A percentile compares a stretch with the other conserved stretches of the same genome.
Conservation (phyloP, 35 echinoderm and acorn worm genomes). For the Lytechinus variegatus region DNA sequence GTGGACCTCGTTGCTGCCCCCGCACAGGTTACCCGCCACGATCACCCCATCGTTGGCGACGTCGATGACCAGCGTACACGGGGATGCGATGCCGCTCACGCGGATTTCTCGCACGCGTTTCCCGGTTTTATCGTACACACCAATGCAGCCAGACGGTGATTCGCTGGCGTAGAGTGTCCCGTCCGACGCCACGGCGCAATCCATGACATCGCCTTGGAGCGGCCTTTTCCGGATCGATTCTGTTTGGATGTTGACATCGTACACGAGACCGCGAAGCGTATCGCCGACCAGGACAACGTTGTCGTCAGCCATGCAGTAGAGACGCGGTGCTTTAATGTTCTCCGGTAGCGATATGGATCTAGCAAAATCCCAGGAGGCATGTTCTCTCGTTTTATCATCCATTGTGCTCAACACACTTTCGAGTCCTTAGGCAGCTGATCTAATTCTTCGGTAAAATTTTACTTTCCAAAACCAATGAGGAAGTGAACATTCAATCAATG, state of each 20-base stretch:
- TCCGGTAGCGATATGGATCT: background rate
- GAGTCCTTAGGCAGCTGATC: background rate
- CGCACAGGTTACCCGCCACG: background rate
- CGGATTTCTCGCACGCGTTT: constrained; percentile 5
- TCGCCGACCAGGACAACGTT: background rate
- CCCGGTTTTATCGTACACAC: background rate
- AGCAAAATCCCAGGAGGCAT: background rate
- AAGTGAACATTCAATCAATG: background rate
- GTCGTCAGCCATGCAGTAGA: background rate
- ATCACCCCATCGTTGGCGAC: background rate
- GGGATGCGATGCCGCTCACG: background rate
- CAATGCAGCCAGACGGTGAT: background rate
- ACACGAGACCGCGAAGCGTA: background rate
- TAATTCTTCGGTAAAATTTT: background rate
- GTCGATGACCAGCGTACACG: background rate
- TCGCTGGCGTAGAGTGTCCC: constrained; percentile 19
- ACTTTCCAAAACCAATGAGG: background rate
- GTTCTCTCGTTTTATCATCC: background rate
- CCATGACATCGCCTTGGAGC: background rate
- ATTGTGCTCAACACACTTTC: background rate
- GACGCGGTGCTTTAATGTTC: background rate
- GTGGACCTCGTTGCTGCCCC: background rate
- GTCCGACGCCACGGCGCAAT: background rate
- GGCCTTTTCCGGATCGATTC: background rate
- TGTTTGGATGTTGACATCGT: background rate